Evolutionary conservation across 2,113 vertebrate species (phyloP), one percentile per base, ranked within the genome.

Genomic region (Ammodytes marinus): DNA sequence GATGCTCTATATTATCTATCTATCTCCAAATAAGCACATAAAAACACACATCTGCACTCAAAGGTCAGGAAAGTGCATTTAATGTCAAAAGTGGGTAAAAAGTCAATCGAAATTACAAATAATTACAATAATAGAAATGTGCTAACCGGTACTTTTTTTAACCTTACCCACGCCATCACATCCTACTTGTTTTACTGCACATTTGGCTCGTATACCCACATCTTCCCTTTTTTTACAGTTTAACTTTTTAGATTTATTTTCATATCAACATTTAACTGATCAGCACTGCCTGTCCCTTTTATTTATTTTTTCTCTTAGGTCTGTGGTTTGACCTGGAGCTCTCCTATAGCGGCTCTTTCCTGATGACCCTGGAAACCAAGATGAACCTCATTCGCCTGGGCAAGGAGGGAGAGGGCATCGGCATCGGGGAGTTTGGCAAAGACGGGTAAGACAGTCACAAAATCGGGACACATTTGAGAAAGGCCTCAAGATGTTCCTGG

Each of bases 281-380:
- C 5, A 46, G 11, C 0, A 0, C 13, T 37, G 0, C 74, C 27
- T 58, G 0, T 75, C 9, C 53, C 12, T 50, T 27, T 27, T n/a
- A n/a, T n/a, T 27, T 27, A 27, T 27, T 27, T 27, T 27, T 27
- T 27, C 27, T 27, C 27, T 27, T 71, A 99, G 98, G 98, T 77
- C 95, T 99, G 58, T 99, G 98, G 98, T 96, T 99, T 80, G 97
- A 99, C 93, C 92, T 99, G 95, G 97, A 99, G 90, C 95, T 99
- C 78, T 97, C 97, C 87, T 99, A 99, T 93, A 97, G 95, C 8
- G 97, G 98, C 50, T 99, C 98, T 80, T 99, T 99, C 94, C 95
- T 98, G 64, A 99, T 99, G 98, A 99, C 97, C 37, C 95, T 99
- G 15, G 98, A 99, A 94, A 99, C 98, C 72, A 99, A 99, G 95